phyloP scores from a whole-genome alignment of 53 echinoderm and acorn worm species.

The Luidia sarsii region DNA sequence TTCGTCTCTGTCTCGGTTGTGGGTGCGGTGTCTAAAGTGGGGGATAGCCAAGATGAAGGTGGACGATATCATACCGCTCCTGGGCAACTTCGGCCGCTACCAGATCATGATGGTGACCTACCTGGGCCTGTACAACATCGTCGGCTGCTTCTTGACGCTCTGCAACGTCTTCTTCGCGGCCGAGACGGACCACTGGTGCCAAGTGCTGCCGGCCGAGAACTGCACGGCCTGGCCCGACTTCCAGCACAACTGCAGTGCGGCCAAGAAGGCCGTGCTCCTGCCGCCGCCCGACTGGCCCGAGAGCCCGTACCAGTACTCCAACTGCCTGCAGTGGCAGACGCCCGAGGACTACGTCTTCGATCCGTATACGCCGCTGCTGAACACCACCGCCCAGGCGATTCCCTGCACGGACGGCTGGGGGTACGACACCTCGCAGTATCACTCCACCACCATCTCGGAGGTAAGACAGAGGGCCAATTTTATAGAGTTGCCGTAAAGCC shows the following conservation, averaged over 20 bases:
- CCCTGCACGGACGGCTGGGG: constrained; percentile 76
- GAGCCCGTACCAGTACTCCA: constrained; percentile 25
- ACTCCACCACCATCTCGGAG: constrained; percentile 64
- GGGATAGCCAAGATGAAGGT: constrained; percentile 77
- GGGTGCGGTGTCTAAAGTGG: no score
- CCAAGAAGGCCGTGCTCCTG: constrained; percentile 34
- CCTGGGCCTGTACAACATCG: constrained; percentile 40
- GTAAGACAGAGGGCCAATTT: no score
- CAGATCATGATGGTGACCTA: constrained; percentile 65
- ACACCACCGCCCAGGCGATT: neutral
- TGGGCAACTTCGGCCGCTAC: constrained; percentile 82
- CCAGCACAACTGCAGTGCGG: constrained; percentile 34
- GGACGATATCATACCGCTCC: constrained; percentile 57
- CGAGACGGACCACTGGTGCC: constrained; percentile 72
- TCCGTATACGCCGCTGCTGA: constrained; percentile 7
- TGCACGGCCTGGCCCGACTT: constrained; percentile 37
- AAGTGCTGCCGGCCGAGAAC: constrained; percentile 18
- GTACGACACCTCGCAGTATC: constrained; percentile 72
- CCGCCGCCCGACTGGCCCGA: constrained; percentile 2
- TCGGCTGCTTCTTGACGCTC: constrained; percentile 35
- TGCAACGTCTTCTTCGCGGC: constrained; percentile 76
- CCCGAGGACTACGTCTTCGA: constrained; percentile 21
- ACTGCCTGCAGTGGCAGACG: constrained; percentile 24
- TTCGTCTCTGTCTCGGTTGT: no score
- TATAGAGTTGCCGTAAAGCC: no score